Conservation (phyloP, 2,888 invertebrate species). For the Macaria liturata region DNA sequence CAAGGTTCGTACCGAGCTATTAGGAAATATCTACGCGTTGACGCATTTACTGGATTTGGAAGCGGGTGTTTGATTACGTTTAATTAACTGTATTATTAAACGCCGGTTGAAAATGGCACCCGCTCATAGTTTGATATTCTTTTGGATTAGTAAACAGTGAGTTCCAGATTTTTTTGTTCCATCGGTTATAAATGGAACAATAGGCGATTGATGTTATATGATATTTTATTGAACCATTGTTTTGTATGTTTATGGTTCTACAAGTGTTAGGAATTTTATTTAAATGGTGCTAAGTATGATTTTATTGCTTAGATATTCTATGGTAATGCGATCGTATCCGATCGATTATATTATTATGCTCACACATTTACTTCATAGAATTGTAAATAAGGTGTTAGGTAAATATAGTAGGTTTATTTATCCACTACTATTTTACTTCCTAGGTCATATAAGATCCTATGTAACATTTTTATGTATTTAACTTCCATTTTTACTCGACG, state of each 20-base stretch:
- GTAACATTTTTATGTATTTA: no score
- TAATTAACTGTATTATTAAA: constrained; percentile 1
- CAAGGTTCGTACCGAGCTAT: not conserved
- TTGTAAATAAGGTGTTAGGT: no score
- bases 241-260: constrained; percentile 17
- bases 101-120: no score
- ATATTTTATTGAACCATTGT: constrained; percentile 22
- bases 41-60: constrained; percentile 11
- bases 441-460: no score
- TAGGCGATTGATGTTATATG: constrained; percentile 19
- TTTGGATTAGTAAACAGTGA: constrained; percentile 10
- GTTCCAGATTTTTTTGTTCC: constrained; percentile 4
- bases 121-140: constrained; percentile 6
- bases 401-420: no score
- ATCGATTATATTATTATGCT: no score
- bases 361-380: no score
- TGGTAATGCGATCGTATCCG: no score
- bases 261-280: constrained; percentile 2
- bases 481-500: no score
- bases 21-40: constrained; percentile 7
- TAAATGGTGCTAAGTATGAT: no score
- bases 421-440: no score
- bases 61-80: constrained; percentile 1
- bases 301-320: no score
- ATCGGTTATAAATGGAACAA: constrained; percentile 18